Evolutionary conservation across 2,797 vertebrate genomes (phyloP).

Genomic region (Merluccius polli): DNA sequence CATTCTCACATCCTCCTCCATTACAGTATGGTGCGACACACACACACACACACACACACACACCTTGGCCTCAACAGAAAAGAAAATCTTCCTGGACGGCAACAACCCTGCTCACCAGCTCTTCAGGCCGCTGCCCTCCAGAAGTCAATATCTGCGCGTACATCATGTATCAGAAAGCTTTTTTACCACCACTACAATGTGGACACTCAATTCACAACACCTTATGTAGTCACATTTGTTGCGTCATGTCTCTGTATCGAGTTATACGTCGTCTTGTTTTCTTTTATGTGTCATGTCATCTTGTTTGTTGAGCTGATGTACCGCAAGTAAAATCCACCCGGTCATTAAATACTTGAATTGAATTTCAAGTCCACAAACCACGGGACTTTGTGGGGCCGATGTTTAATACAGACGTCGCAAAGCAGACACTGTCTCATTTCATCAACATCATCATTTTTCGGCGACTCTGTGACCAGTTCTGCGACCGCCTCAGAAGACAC

Average conservation of each 20-base stretch:
- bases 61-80: neutral
- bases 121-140: neutral
- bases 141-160: neutral
- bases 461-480: neutral
- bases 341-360: neutral
- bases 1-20: neutral
- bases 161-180: neutral
- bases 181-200: neutral
- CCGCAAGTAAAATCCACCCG: neutral
- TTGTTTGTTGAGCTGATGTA: neutral
- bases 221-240: neutral
- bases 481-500: slow-evolving; percentile 4
- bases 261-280: neutral
- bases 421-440: neutral
- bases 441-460: neutral
- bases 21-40: neutral
- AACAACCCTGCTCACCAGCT: neutral
- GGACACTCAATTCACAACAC: neutral
- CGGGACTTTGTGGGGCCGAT: neutral
- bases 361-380: neutral
- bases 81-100: neutral
- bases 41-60: neutral
- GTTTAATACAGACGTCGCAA: neutral
- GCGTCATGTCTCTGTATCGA: neutral
- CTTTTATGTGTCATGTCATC: neutral